These are phyloP conservation scores for Polydrusus cervinus DNA, from an alignment of 2,888 invertebrate genomes.

Conservation along the genomic window DNA sequence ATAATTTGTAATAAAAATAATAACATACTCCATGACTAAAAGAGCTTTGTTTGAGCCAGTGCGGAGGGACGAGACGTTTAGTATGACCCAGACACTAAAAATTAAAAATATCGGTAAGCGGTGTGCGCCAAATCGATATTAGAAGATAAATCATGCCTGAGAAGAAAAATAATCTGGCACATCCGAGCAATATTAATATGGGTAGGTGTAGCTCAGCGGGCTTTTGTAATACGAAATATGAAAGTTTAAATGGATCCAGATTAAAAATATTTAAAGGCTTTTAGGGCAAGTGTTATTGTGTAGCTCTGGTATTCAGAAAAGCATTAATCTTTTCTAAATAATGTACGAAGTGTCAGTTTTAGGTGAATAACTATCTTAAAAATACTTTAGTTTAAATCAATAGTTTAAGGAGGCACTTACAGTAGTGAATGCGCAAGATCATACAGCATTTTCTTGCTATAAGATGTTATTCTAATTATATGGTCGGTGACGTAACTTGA, in stretches of 20 bases:
- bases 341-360: slow-evolving; percentile 5
- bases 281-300: slow-evolving; percentile 41
- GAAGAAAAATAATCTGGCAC: slow-evolving; percentile 52
- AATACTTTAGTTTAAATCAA: not conserved
- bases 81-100: slow-evolving; percentile 15
- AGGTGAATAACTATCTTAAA: not conserved
- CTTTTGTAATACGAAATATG: slow-evolving; percentile 51
- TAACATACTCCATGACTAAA: too few relatives aligned
- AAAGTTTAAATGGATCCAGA: slow-evolving; percentile 51
- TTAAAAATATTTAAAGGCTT: slow-evolving; percentile 54
- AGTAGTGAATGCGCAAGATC: not conserved
- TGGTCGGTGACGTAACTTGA: too few relatives aligned
- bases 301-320: slow-evolving; percentile 41
- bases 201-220: slow-evolving; percentile 43
- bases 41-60: not conserved
- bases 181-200: slow-evolving; percentile 51
- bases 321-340: slow-evolving; percentile 43
- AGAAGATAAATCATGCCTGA: slow-evolving; percentile 46
- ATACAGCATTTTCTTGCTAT: too few relatives aligned
- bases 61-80: not conserved
- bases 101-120: slow-evolving; percentile 37
- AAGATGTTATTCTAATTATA: too few relatives aligned
- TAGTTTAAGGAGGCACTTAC: not conserved
- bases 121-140: slow-evolving; percentile 38
- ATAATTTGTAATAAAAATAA: too few relatives aligned